A percentile compares a stretch with the other conserved stretches of the same genome.
phyloP scores from a whole-genome alignment of 2,888 invertebrate species.

The Drosophila eohydei region DNA sequence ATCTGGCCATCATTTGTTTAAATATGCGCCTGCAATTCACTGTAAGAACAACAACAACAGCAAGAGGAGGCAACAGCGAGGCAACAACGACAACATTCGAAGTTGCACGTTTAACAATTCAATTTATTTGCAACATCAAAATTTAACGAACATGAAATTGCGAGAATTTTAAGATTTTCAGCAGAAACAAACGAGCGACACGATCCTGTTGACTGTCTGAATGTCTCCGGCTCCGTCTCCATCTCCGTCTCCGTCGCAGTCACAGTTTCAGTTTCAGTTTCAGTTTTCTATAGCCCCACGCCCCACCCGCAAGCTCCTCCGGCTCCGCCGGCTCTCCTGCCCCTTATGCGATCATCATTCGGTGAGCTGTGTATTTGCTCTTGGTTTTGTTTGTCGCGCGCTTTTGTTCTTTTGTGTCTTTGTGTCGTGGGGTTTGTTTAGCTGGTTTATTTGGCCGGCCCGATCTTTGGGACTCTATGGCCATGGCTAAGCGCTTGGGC shows the following conservation, averaged over 20 bases:
- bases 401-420: constrained; percentile 73
- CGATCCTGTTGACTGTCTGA: constrained; percentile 76
- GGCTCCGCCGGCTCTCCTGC: neutral
- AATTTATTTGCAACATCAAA: constrained; percentile 84
- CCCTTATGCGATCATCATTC: constrained; percentile 32
- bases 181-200: constrained; percentile 85
- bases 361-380: constrained; percentile 58
- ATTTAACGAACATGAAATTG: constrained; percentile 85
- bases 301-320: constrained; percentile 13
- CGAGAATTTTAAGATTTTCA: constrained; percentile 85
- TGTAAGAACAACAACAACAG: constrained; percentile 48
- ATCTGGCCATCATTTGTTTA: constrained; percentile 84
- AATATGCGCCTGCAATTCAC: constrained; percentile 82
- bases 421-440: constrained; percentile 75
- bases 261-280: constrained; percentile 17
- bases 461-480: constrained; percentile 38
- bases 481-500: constrained; percentile 41
- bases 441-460: constrained; percentile 63
- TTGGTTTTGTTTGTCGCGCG: constrained; percentile 76
- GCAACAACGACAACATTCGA: constrained; percentile 72
- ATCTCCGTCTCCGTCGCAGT: neutral
- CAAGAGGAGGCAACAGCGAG: constrained; percentile 36
- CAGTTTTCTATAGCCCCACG: constrained; percentile 16
- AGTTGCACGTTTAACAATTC: constrained; percentile 84
- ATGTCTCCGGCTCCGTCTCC: constrained; percentile 42